Base-by-base conservation (phyloP, 2,888 invertebrate genomes). In the Apodemia duryi region DNA sequence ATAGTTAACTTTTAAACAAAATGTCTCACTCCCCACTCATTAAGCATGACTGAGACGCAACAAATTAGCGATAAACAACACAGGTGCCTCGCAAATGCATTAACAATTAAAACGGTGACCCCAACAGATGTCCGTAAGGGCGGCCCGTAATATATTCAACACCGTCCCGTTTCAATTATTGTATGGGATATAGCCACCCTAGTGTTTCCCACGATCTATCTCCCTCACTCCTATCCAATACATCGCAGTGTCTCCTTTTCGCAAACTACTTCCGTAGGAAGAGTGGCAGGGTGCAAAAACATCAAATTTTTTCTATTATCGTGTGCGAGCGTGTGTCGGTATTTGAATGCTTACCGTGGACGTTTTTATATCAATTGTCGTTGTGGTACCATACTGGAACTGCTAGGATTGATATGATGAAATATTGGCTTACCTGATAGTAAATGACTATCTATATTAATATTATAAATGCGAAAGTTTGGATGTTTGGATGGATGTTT, bases 131-230 rank as follows among this genome's bases (percentile, higher is more conserved):
- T 69, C 68, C 63, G 66, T 43, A 61, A 52, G 67, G 35, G 62
- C 63, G 65, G 61, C 62, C 64, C 70, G 63, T 21, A 65, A 71
- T 71, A 68, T 70, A 69, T 68, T 68, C 74, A 76, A 75, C 74
- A 74, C 73, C 77, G 86, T 82, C 79, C 81, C 86, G 85, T 86
- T 85, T 81, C 78, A 84, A 79, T 84, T 85, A 77, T 77, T 78
- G 82, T 89, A 88, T 92, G 92, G 90, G 91, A 92, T 88, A 88
- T 81, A 79, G 84, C 86, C 86, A 88, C 89, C 90, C 91, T 80
- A 85, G 78, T 75, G 85, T 82, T 92, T 92, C 92, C 91, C 92
- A 91, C 91, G 91, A 77, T 74, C 73, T 64, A 68, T 86, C 85
- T 72, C 80, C 67, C 70, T 87, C 83, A 49, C 76, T 65, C 81